These are phyloP conservation scores for Hemithea aestivaria DNA, from an alignment of 2,888 invertebrate genomes.

Conservation along the genomic window DNA sequence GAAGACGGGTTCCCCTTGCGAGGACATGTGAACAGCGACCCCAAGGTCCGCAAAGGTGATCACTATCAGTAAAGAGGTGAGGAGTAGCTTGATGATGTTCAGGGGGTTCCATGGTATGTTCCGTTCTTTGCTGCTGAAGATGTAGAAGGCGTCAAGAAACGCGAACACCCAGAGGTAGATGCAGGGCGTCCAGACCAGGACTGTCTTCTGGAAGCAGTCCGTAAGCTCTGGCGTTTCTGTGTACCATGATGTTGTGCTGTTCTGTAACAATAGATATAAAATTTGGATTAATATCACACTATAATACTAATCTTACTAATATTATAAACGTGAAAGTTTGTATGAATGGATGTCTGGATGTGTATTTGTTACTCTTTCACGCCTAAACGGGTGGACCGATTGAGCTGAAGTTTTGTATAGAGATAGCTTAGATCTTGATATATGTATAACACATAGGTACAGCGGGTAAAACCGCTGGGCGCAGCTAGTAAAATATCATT, in stretches of 20 bases:
- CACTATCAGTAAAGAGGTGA: constrained; percentile 82
- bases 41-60: constrained; percentile 84
- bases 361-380: too few species aligned
- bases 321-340: too few species aligned
- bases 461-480: too few species aligned
- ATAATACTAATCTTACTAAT: too few species aligned
- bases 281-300: neutral
- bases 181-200: constrained; percentile 93
- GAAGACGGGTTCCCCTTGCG: constrained; percentile 73
- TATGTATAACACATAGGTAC: too few species aligned
- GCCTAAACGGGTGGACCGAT: too few species aligned
- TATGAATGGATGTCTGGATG: too few species aligned
- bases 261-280: constrained; percentile 76
- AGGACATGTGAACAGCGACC: constrained; percentile 78
- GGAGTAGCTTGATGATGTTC: constrained; percentile 84
- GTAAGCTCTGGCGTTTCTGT: constrained; percentile 92
- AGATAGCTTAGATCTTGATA: too few species aligned
- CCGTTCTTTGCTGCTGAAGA: constrained; percentile 85
- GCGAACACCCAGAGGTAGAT: constrained; percentile 89
- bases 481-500: too few species aligned
- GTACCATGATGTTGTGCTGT: constrained; percentile 87
- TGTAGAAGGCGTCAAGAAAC: constrained; percentile 86
- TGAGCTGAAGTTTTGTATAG: too few species aligned
- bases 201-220: constrained; percentile 94
- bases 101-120: constrained; percentile 88